A percentile compares a stretch with the other conserved stretches of the same genome.
Conservation (phyloP, 2,113 vertebrate species). For the Eretmochelys imbricata region DNA sequence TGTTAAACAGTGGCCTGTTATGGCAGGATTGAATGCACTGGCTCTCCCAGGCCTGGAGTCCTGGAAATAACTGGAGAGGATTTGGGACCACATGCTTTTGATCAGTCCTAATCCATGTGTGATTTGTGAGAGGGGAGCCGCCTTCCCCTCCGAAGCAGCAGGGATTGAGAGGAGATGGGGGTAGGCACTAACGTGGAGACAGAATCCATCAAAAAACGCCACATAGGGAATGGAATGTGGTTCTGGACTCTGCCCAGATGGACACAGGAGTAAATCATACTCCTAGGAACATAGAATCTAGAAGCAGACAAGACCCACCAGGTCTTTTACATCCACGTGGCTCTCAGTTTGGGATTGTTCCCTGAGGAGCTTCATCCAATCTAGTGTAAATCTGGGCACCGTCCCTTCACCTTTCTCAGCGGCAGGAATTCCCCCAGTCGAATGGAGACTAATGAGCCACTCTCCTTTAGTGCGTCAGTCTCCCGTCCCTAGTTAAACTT, state of each 20-base stretch:
- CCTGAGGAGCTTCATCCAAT: neutral
- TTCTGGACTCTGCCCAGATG: neutral
- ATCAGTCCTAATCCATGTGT: neutral
- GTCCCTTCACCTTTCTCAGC: neutral
- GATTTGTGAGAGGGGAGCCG: neutral
- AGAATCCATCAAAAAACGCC: too few relatives aligned
- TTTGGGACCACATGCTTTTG: neutral
- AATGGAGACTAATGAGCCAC: neutral
- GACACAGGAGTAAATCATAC: neutral
- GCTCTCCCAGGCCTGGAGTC: neutral
- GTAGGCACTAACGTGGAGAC: too few relatives aligned
- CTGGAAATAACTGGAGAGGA: neutral
- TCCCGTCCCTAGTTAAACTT: neutral
- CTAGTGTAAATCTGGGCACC: neutral
- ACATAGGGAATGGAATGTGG: neutral
- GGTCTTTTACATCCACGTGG: neutral
- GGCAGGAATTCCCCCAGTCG: neutral
- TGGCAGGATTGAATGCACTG: neutral
- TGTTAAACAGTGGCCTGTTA: neutral
- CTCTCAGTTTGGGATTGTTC: neutral
- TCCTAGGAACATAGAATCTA: neutral
- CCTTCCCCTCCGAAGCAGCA: neutral
- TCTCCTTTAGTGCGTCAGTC: neutral
- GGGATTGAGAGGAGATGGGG: neutral
- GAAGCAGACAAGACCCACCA: neutral